Base-by-base conservation (phyloP, 1,140 invertebrate genomes). In the Prorops nasuta region DNA sequence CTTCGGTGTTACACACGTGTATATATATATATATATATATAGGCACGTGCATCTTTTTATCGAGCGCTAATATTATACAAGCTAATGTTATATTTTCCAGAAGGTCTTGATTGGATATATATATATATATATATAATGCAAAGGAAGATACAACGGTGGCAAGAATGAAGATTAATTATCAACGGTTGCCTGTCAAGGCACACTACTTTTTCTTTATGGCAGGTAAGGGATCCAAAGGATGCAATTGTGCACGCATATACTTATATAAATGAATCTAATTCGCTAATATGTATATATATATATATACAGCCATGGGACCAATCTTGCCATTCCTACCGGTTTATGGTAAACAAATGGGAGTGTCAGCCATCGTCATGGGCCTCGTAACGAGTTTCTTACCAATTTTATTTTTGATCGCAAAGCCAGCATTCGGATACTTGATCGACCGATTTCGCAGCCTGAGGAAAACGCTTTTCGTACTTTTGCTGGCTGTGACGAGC, bases 121-220 rank as follows among this genome's bases (percentile, higher is more conserved):
- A n/a, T n/a, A n/a, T n/a, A n/a, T n/a, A n/a, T n/a, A n/a, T n/a
- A n/a, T n/a, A n/a, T n/a, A 32, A 44, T 16, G 34, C 1, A 12
- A 22, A 38, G 17, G 15, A 38, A 38, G 8, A 38, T 16, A 38
- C 12, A 35, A 22, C 45, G 50, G 57, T 41, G 42, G n/a, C 70
- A 83, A 80, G 16, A 9, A 75, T 81, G 50, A 83, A 83, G 64
- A 77, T 89, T n/a, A 84, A 87, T 66, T 77, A 60, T 42, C 77
- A 79, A 24, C 77, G 88, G 34, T 56, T 91, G 67, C 87, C 88
- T 7, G 80, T 91, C n/a, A 91, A 91, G 78, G 83, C 83, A 1
- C 88, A 91, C 67, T 91, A 82, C 53, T 89, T 91, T 66, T 90
- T 88, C 63, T 90, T 91, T 56, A 89, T 91, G 81, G 86, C 85